A percentile compares a stretch with the other conserved stretches of the same genome.
These are phyloP conservation scores for Ploceus nigricollis DNA, from an alignment of 2,113 vertebrate species.

Conservation along the genomic window DNA sequence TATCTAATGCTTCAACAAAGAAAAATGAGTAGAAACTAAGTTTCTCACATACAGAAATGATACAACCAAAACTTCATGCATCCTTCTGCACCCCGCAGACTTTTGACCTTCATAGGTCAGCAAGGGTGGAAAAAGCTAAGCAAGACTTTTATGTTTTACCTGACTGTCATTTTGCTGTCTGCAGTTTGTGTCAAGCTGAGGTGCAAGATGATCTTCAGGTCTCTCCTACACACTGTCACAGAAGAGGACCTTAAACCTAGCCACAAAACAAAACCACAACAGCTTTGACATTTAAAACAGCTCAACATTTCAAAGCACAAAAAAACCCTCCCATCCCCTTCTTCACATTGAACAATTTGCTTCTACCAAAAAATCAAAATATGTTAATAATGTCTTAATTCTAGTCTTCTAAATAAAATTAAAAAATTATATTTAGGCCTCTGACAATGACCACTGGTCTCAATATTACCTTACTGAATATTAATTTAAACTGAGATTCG, in stretches of 20 bases:
- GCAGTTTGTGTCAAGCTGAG: neutral
- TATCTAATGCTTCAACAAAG: neutral
- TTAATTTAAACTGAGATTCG: neutral
- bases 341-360: neutral
- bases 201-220: neutral
- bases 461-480: neutral
- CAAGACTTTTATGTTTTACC: neutral
- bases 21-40: neutral
- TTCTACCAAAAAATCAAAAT: neutral
- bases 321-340: accelerated
- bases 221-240: neutral
- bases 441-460: neutral
- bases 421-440: neutral
- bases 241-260: neutral
- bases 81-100: neutral
- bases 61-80: neutral
- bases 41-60: neutral
- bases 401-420: neutral
- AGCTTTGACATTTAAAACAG: neutral
- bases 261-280: neutral
- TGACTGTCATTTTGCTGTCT: conserved; percentile 45
- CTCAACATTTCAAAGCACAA: neutral
- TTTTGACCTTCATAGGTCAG: neutral
- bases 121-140: neutral
- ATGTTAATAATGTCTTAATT: neutral